phyloP scores from a whole-genome alignment of 2,888 invertebrate species.

The Brassicogethes aeneus region DNA sequence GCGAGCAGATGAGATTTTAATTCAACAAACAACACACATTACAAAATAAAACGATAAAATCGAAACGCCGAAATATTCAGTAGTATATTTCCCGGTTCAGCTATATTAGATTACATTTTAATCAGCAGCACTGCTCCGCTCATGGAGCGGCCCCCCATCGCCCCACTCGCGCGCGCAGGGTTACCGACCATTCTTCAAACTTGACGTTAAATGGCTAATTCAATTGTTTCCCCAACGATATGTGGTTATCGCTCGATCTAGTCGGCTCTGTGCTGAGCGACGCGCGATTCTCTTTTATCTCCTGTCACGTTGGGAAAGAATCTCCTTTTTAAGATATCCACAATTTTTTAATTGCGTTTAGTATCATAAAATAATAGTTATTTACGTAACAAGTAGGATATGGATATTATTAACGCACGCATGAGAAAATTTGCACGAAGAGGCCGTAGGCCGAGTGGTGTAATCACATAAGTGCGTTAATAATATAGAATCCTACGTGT shows the following conservation, averaged over 20 bases:
- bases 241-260: constrained; percentile 40
- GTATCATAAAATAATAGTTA: no score
- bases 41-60: constrained; percentile 7
- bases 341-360: no score
- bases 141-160: constrained; percentile 22
- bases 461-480: no score
- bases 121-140: constrained; percentile 39
- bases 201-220: constrained; percentile 44
- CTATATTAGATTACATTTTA: constrained; percentile 47
- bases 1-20: constrained; percentile 32
- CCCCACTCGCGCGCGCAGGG: constrained; percentile 27
- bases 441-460: no score
- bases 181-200: constrained; percentile 44
- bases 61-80: constrained; percentile 28
- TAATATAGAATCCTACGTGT: no score
- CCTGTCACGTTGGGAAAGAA: no score
- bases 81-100: constrained; percentile 38
- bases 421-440: no score
- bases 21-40: constrained; percentile 25
- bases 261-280: constrained; percentile 18
- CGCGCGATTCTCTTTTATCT: constrained; percentile 20
- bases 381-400: no score
- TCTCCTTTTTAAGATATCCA: no score
- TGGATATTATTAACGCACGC: no score
- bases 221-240: constrained; percentile 42